phyloP scores from a whole-genome alignment of 2,113 vertebrate genomes.

The Hemichromis elongatus region DNA sequence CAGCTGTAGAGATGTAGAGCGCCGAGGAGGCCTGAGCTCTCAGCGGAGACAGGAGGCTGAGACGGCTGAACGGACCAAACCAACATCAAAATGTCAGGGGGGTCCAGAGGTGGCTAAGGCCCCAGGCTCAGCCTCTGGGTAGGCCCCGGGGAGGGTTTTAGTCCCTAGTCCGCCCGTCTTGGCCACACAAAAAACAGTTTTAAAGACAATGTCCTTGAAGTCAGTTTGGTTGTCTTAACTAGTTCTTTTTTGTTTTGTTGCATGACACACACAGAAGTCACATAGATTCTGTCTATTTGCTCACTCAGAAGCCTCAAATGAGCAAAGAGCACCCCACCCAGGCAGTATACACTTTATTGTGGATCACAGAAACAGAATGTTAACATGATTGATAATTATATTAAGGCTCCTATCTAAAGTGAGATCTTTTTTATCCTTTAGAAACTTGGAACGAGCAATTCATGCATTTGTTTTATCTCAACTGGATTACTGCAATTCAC shows the following conservation, averaged over 20 bases:
- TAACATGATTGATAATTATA: too few relatives aligned
- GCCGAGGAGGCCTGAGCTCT: neutral
- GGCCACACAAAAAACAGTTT: neutral
- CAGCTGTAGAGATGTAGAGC: neutral
- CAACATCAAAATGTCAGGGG: neutral
- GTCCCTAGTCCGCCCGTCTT: neutral
- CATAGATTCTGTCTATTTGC: too few relatives aligned
- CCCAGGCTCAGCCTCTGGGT: neutral
- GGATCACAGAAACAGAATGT: too few relatives aligned
- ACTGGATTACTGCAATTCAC: too few relatives aligned
- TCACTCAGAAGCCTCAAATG: too few relatives aligned
- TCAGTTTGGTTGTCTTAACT: neutral
- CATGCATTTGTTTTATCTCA: too few relatives aligned
- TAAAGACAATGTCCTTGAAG: neutral
- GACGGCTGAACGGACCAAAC: neutral
- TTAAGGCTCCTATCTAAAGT: too few relatives aligned
- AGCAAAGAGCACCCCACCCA: too few relatives aligned
- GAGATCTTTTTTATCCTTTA: too few relatives aligned
- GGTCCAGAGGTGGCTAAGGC: neutral
- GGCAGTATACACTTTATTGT: too few relatives aligned
- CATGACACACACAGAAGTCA: neutral
- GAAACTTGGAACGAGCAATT: too few relatives aligned
- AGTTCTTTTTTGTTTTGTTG: neutral
- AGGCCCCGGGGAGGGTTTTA: neutral
- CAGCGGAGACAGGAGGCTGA: neutral